A percentile compares a stretch with the other conserved stretches of the same genome.
Conservation (phyloP, 2,113 vertebrate species). For the Limnothrissa miodon region DNA sequence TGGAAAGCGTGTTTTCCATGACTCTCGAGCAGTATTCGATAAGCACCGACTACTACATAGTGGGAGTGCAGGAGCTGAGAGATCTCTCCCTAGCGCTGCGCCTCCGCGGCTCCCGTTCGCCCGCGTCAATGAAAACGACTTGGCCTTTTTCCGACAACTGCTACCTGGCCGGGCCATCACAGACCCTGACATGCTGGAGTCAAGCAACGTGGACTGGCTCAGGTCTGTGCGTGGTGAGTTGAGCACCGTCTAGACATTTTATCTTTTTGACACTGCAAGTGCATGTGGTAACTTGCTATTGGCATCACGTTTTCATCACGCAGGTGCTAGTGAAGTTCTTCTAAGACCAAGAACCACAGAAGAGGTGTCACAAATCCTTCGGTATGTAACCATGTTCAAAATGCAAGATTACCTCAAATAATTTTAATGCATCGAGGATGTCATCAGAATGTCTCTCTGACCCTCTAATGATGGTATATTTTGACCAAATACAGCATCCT, state of each 20-base stretch:
- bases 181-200: conserved; percentile 71
- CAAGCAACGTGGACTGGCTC: conserved; percentile 87
- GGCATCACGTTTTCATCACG: too few relatives aligned
- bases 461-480: too few relatives aligned
- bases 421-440: too few relatives aligned
- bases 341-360: conserved; percentile 81
- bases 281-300: not conserved
- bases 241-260: not conserved
- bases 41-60: conserved; percentile 10
- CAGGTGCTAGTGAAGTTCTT: conserved; percentile 85
- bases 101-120: conserved; percentile 77
- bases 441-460: too few relatives aligned
- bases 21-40: not conserved
- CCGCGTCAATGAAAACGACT: conserved; percentile 62
- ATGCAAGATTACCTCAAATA: not conserved
- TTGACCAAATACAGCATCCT: not conserved
- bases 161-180: conserved; percentile 77
- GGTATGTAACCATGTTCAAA: conserved; percentile 59
- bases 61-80: not conserved
- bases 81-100: conserved; percentile 10
- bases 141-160: conserved; percentile 73
- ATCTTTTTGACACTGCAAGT: not conserved
- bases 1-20: not conserved
- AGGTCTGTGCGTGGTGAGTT: conserved; percentile 77
- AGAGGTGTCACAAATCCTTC: conserved; percentile 86